Base-by-base conservation (phyloP, 2,888 invertebrate species). In the Odiellus spinosus region DNA sequence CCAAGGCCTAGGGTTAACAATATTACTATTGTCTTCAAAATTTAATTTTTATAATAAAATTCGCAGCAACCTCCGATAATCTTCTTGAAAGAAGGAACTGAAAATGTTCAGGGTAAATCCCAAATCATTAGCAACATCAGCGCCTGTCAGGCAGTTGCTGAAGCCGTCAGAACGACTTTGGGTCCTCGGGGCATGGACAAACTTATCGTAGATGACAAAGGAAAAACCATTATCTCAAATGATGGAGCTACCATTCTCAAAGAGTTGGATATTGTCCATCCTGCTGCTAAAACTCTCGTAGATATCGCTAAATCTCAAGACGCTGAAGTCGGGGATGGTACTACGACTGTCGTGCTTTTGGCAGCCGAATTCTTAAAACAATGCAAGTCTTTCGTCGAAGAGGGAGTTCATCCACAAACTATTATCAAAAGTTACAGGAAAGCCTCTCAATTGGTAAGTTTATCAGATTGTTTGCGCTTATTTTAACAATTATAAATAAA, bases 151-250 rank as follows among this genome's bases (percentile, higher is more conserved):
- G 73, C 79, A 8, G 82, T 99, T 32, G 90, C 88, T 1, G 96
- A 98, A 72, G 85, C 93, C 35, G 90, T 95, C 52, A 78, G 95
- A 49, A 98, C 98, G 1, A 99, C 98, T 0, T 73, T 99, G 38
- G 98, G 98, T 40, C 98, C 98, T 5, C 77, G 98, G 21, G 98
- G 98, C 54, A 91, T 99, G 93, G 98, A 99, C 69, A 99, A 99
- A 67, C 73, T 99, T 44, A 90, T 99, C 51, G 93, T 98, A 0
- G 84, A 88, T 63, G 74, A 75, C 52, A 74, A 75, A 71, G 71
- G 71, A 10, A 88, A 85, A 64, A 83, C 93, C 0, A 93, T 93
- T 2, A 96, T 99, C 58, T 96, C 96, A 2, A 99, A 99, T 64
- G 98, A 99, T 69, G 98, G 98, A 12, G 98, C 98, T 5, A 99